Evolutionary conservation across 2,113 vertebrate genomes (phyloP).

Genomic region (Ceyx margarethae): DNA sequence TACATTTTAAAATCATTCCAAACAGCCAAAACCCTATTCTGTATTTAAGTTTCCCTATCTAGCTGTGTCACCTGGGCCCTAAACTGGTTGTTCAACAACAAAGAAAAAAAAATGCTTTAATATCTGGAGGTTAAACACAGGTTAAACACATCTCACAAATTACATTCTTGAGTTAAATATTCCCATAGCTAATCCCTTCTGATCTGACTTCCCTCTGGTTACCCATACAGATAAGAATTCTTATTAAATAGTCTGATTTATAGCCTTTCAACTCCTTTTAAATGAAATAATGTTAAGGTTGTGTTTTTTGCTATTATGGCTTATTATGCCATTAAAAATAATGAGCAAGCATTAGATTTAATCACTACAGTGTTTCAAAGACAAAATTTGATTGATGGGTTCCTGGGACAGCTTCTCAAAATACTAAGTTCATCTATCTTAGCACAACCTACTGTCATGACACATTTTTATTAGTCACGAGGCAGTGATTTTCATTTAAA

Average conservation of each 20-base stretch:
- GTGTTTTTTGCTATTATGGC: neutral
- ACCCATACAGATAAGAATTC: neutral
- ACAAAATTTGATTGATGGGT: neutral
- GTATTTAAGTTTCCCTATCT: neutral
- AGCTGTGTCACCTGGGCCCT: neutral
- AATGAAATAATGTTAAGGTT: neutral
- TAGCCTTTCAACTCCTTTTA: neutral
- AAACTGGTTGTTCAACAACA: neutral
- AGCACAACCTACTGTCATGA: neutral
- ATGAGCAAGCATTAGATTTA: neutral
- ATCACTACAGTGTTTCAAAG: neutral
- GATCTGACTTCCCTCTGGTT: neutral
- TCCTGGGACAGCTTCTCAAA: neutral
- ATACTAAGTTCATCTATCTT: neutral
- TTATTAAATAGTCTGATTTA: neutral
- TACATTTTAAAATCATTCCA: neutral
- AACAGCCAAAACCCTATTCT: neutral
- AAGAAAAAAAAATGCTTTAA: neutral
- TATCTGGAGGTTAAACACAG: neutral
- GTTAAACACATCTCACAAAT: neutral
- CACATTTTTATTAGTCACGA: neutral
- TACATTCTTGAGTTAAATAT: neutral
- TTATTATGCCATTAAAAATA: conserved; percentile 1
- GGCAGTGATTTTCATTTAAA: neutral
- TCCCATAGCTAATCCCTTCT: neutral